Conservation (phyloP, 2,797 vertebrate genomes). For the Cyclura pinguis region DNA sequence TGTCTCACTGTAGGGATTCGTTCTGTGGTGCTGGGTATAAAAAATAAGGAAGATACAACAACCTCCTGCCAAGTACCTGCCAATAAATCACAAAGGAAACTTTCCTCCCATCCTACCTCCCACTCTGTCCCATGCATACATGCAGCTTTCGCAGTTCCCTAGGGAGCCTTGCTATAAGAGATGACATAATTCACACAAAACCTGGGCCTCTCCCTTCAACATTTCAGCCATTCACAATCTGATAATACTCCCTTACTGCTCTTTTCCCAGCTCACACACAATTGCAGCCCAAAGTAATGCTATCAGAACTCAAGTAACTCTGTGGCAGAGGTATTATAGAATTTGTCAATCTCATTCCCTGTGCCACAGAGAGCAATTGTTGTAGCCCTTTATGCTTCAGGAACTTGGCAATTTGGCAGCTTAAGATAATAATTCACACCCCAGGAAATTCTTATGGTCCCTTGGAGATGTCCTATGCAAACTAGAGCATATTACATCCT, state of each 20-base stretch:
- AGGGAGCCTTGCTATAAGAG: neutral
- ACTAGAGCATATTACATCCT: neutral
- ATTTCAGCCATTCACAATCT: conserved; percentile 4
- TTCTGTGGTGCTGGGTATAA: neutral
- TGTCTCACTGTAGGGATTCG: conserved; percentile 4
- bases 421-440: neutral
- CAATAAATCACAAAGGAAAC: neutral
- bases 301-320: neutral
- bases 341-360: neutral
- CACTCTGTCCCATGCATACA: neutral
- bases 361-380: conserved; percentile 6
- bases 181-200: neutral
- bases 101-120: neutral
- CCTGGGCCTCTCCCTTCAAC: neutral
- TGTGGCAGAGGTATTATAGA: neutral
- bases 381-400: neutral
- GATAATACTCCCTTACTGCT: neutral
- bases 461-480: conserved; percentile 18
- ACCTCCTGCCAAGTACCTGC: conserved; percentile 12
- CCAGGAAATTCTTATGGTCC: neutral
- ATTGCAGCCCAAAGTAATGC: neutral
- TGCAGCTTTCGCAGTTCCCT: neutral
- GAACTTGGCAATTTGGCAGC: conserved; percentile 3
- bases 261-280: conserved; percentile 20
- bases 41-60: conserved; percentile 29